Base-by-base conservation (phyloP, 2,797 vertebrate species). In the Vireo griseus region DNA sequence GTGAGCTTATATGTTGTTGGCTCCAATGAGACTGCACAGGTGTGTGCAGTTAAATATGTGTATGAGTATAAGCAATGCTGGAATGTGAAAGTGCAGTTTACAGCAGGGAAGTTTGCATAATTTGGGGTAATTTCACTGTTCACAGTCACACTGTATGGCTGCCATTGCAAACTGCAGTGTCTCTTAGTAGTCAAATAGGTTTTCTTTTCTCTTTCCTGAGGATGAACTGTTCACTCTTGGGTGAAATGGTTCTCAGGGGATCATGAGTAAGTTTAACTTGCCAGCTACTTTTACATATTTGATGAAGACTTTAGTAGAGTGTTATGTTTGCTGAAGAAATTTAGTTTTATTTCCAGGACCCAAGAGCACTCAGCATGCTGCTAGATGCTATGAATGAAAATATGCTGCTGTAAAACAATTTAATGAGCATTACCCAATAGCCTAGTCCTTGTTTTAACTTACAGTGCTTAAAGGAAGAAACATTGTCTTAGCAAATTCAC, bases 401-500 rank as follows among this genome's bases (percentile, higher is more conserved):
- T 66, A 85, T 1, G 18, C 85, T 47, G 72, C 82, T 69, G 85
- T 93, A 94, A 94, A 96, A 78, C 89, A 86, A 81, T 94, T 93
- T 93, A 90, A 84, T 88, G 89, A 89, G 78, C 37, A n/a, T 86
- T 95, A 91, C 82, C 79, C 85, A 90, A 68, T 90, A 94, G 89
- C 91, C 65, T 91, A 80, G 65, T 78, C 94, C 82, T 81, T 68
- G 61, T 90, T 94, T 91, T 91, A 93, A 91, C 85, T 86, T 75
- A 63, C 24, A 81, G 75, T 59, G 85, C 76, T 96, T 94, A 79
- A 90, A 96, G 94, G 92, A 95, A 96, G 94, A 96, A 93, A 78
- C 89, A 44, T 61, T 90, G 75, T 94, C 87, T 94, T 96, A 96
- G 88, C 90, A 95, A 92, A 95, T 90, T 89, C 79, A 57, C 63